phyloP scores from a whole-genome alignment of 2,888 invertebrate genomes.

The Sphaerophoria taeniata region DNA sequence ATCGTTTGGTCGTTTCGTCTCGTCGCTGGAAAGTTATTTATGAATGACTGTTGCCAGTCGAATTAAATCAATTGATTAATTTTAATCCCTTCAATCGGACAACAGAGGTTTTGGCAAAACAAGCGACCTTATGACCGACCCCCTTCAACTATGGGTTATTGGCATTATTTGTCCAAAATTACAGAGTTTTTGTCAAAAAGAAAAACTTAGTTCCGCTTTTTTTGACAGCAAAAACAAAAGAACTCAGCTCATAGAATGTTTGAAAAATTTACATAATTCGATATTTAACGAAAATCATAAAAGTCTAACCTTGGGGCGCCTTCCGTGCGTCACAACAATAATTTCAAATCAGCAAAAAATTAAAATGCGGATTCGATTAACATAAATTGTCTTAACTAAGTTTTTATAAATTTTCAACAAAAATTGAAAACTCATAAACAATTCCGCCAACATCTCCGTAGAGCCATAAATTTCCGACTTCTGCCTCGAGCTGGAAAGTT shows the following conservation, averaged over 20 bases:
- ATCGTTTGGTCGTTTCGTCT: too few relatives aligned
- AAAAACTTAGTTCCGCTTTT: slow-evolving; percentile 46
- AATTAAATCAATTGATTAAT: slow-evolving; percentile 22
- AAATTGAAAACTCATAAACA: slow-evolving; percentile 25
- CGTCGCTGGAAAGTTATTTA: slow-evolving; percentile 33
- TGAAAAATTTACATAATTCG: slow-evolving; percentile 58
- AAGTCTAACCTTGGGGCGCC: slow-evolving; percentile 56
- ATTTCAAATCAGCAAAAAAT: slow-evolving; percentile 51
- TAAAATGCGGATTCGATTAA: slow-evolving; percentile 54
- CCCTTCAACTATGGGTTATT: slow-evolving; percentile 33
- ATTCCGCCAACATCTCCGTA: slow-evolving; percentile 8
- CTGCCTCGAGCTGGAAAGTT: slow-evolving; percentile 38
- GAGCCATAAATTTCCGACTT: slow-evolving; percentile 34
- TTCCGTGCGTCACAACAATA: slow-evolving; percentile 51
- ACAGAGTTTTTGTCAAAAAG: background rate
- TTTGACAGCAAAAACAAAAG: slow-evolving; percentile 19
- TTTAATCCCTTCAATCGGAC: slow-evolving; percentile 9
- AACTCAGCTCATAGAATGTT: slow-evolving; percentile 3
- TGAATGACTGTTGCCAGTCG: slow-evolving; percentile 25
- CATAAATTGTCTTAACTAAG: slow-evolving; percentile 53
- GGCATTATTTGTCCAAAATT: too few relatives aligned
- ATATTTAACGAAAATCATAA: slow-evolving; percentile 21
- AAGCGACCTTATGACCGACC: slow-evolving; percentile 28
- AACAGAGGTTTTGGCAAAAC: slow-evolving; percentile 24
- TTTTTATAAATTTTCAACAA: slow-evolving; percentile 46